phyloP scores from a whole-genome alignment of 1,140 invertebrate species.

The Magallana gigas region DNA sequence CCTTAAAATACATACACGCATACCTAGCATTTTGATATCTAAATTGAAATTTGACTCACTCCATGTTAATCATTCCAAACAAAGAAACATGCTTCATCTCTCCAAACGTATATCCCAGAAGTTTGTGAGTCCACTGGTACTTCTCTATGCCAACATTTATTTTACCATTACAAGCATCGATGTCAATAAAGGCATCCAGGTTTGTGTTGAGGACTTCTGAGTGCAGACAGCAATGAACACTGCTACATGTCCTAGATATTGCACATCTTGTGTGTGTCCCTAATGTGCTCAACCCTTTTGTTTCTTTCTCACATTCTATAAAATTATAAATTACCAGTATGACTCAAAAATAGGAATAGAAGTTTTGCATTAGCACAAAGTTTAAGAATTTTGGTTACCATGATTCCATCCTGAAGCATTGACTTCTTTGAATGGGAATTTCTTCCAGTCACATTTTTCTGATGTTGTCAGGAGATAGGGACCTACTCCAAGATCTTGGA shows the following conservation, averaged over 20 bases:
- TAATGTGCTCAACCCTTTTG: background rate
- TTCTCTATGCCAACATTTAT: slow-evolving; percentile 55
- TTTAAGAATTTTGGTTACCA: slow-evolving; percentile 25
- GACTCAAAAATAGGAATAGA: background rate
- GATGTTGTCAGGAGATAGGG: slow-evolving; percentile 25
- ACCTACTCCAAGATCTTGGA: slow-evolving; percentile 47
- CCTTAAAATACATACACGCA: too few species aligned
- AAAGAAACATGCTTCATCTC: slow-evolving; percentile 16
- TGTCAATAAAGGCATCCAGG: slow-evolving; percentile 47
- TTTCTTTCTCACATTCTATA: slow-evolving; percentile 8
- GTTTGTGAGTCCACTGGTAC: slow-evolving; percentile 41
- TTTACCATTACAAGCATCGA: slow-evolving; percentile 50
- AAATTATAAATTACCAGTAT: background rate
- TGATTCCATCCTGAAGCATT: slow-evolving; percentile 45
- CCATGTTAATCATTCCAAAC: slow-evolving; percentile 44
- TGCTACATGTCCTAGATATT: slow-evolving; percentile 43
- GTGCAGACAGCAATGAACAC: slow-evolving; percentile 50
- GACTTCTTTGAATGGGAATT: background rate
- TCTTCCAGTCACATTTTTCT: slow-evolving; percentile 32
- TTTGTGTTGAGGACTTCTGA: slow-evolving; percentile 30
- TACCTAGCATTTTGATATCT: too few species aligned
- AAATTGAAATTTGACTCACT: slow-evolving; percentile 31
- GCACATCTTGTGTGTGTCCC: slow-evolving; percentile 27
- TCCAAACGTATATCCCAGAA: slow-evolving; percentile 53
- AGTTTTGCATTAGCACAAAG: background rate